Base-by-base conservation (phyloP, 2,888 invertebrate genomes). In the Crocallis elinguaria region DNA sequence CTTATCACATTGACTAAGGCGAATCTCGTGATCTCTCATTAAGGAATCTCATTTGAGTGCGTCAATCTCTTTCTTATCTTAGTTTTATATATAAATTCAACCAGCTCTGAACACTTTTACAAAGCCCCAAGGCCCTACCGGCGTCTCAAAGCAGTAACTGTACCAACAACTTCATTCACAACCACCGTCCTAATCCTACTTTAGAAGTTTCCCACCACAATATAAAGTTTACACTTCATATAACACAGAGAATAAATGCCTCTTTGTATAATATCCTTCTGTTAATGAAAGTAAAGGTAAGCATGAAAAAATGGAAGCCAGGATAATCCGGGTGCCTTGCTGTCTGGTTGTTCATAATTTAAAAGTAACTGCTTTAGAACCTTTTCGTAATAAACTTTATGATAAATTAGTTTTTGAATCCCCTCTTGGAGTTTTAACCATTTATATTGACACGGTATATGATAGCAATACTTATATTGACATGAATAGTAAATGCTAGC, bases 191-290 rank as follows among this genome's bases (percentile, higher is more conserved):
- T 84, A 82, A 87, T 86, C 84, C 84, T 65, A 60, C 53, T 48
- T 54, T 43, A 49, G 37, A 54, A 48, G 48, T 49, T 52, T 42
- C 46, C 23, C 33, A 66, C 70, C 75, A 83, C 79, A 85, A 84
- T 80, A 72, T 63, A 57, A 75, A 75, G 73, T 83, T 85, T 83
- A 85, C 85, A 78, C 83, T 84, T 70, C 77, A 82, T 65, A 64
- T 67, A 72, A 75, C 73, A 77, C 67, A 77, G 72, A 77, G 69
- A 70, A 54, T 54, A 54, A 54, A 75, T 72, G 30, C 39, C 39
- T 37, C 53, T 59, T 60, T 55, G 60, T 48, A 55, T 42, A 56
- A 50, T 57, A 55, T 55, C 57, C 57, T 56, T 48, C 57, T 53
- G 51, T 32, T 52, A 52, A 49, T 54, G 58, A 57, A 63, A 51